Percentiles rank a stretch among this genome's conserved stretches.
Conservation (phyloP, 2,113 vertebrate species). For the Gadus macrocephalus region DNA sequence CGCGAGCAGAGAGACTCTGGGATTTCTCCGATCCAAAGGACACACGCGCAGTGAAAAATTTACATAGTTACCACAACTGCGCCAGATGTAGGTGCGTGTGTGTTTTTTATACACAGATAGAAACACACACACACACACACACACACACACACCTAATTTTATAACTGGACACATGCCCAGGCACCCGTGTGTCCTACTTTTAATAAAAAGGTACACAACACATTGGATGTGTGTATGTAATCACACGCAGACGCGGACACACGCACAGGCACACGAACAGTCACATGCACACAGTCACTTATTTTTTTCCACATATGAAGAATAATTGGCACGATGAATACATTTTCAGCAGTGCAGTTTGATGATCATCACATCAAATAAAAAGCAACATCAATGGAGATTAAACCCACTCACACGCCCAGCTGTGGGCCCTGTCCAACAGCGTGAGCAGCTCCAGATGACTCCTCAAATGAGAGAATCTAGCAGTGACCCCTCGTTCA, state of each 20-base stretch:
- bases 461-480: constrained; percentile 19
- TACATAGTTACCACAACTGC: not conserved
- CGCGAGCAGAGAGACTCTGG: not conserved
- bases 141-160: not conserved
- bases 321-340: no score
- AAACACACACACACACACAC: not conserved
- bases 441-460: constrained; percentile 13
- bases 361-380: no score
- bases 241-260: not conserved
- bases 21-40: not conserved
- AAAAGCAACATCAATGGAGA: no score
- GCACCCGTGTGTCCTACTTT: no score
- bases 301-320: not conserved
- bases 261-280: not conserved
- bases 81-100: not conserved
- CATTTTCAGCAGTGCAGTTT: no score
- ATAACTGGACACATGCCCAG: no score
- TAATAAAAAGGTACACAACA: no score
- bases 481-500: constrained; percentile 30
- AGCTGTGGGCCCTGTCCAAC: no score
- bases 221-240: no score
- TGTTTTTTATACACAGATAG: no score
- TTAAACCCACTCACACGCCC: no score
- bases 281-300: not conserved
- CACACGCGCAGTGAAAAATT: not conserved